Evolutionary conservation across 2,113 vertebrate species (phyloP).

Genomic region (Scophthalmus maximus): DNA sequence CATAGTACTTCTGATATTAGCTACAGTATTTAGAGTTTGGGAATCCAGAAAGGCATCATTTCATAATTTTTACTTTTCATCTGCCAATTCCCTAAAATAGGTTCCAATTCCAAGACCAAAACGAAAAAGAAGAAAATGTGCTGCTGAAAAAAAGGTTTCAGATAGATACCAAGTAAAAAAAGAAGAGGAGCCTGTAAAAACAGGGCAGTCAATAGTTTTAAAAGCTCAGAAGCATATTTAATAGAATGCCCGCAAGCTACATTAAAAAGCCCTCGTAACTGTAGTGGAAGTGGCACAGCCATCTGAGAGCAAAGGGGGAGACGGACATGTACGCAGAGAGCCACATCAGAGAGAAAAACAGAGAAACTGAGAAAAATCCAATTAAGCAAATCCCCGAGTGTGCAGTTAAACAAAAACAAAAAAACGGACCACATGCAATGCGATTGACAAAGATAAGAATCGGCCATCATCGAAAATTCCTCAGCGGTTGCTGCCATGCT

Average conservation of each 20-base stretch:
- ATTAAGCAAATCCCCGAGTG: conserved; percentile 19
- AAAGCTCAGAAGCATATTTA: no score
- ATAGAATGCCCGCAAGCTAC: no score
- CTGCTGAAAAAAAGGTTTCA: no score
- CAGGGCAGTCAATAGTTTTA: no score
- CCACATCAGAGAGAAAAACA: conserved; percentile 6
- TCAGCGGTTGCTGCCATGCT: not conserved
- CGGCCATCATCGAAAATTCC: conserved; percentile 40
- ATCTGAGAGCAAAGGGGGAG: not conserved
- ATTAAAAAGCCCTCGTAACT: not conserved
- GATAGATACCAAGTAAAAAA: no score
- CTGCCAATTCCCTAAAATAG: not conserved
- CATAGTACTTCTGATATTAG: not conserved
- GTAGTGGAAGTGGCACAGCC: not conserved
- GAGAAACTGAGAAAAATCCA: not conserved
- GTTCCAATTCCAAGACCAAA: not conserved
- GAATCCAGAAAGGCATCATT: no score
- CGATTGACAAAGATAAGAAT: not conserved
- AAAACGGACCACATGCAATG: not conserved
- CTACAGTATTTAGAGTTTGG: not conserved
- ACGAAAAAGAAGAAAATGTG: not conserved
- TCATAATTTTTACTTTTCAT: not conserved
- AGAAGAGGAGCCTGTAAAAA: no score
- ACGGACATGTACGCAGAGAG: not conserved
- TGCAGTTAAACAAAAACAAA: conserved; percentile 1